Percentiles rank a stretch among this genome's conserved stretches.
Conservation (phyloP, 1,140 invertebrate genomes). For the Spodoptera frugiperda region DNA sequence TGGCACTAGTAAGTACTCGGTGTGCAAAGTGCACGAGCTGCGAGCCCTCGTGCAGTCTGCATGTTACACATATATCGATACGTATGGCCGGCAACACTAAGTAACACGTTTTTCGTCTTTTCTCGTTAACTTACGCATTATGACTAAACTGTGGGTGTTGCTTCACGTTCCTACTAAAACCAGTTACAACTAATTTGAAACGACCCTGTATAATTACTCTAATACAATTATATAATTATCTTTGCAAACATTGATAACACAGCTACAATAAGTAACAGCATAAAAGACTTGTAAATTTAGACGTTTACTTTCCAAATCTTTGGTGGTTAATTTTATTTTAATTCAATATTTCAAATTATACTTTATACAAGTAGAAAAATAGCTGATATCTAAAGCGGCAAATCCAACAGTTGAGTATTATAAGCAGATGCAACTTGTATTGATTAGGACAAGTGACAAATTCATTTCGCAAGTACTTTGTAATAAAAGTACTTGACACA, state of each 20-base stretch:
- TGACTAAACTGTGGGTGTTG: constrained; percentile 32
- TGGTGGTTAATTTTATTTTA: constrained; percentile 67
- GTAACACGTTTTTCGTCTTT: constrained; percentile 24
- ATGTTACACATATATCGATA: constrained; percentile 10
- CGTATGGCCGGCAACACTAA: constrained; percentile 25
- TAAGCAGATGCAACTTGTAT: constrained; percentile 59
- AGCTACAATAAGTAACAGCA: constrained; percentile 31
- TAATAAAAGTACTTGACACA: constrained; percentile 63
- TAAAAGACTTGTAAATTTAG: constrained; percentile 40
- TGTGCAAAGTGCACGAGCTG: constrained; percentile 14
- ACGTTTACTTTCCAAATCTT: constrained; percentile 61
- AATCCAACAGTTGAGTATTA: constrained; percentile 74
- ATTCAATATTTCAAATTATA: constrained; percentile 4
- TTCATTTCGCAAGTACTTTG: constrained; percentile 56
- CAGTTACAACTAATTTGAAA: constrained; percentile 42
- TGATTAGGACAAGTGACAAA: constrained; percentile 52
- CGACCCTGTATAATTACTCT: constrained; percentile 41
- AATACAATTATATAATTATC: constrained; percentile 34
- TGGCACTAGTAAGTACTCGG: constrained; percentile 45
- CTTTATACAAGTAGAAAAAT: constrained; percentile 14
- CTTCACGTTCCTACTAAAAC: constrained; percentile 40
- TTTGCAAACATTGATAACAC: constrained; percentile 24
- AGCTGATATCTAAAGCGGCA: constrained; percentile 46
- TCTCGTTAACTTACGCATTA: constrained; percentile 12
- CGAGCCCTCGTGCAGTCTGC: not conserved